These are phyloP conservation scores for Ephialtes manifestator DNA, from an alignment of 2,888 invertebrate species.

Conservation along the genomic window DNA sequence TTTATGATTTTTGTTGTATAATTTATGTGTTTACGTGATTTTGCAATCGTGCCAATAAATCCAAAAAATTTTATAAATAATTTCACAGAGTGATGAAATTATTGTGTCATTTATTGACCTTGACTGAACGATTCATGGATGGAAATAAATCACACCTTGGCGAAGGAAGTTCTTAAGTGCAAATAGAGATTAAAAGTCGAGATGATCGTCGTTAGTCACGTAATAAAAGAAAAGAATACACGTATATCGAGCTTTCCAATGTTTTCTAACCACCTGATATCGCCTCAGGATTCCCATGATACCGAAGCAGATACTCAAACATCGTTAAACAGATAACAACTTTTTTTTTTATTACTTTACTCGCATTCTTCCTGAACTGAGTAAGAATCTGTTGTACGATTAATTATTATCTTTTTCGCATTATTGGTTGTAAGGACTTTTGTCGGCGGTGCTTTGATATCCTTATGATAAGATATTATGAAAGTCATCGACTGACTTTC, in stretches of 20 bases:
- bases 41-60: slow-evolving; percentile 15
- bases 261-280: not conserved
- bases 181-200: slow-evolving; percentile 4
- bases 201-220: not conserved
- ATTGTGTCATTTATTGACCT: not conserved
- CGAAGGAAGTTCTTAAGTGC: not conserved
- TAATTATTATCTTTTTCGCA: not conserved
- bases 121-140: too few species aligned
- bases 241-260: slow-evolving; percentile 14
- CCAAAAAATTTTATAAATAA: slow-evolving; percentile 4
- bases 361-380: not conserved
- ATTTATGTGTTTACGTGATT: slow-evolving; percentile 16
- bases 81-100: not conserved
- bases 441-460: slow-evolving; percentile 8
- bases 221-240: not conserved
- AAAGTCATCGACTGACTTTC: not conserved
- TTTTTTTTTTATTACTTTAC: not conserved
- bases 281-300: not conserved
- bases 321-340: slow-evolving; percentile 11
- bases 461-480: too few species aligned
- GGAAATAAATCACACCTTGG: not conserved
- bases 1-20: slow-evolving; percentile 15
- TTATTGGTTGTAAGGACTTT: slow-evolving; percentile 7
- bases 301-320: slow-evolving; percentile 2
- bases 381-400: not conserved